Conservation (phyloP, 2,888 invertebrate species). For the Yponomeuta plumbellus region DNA sequence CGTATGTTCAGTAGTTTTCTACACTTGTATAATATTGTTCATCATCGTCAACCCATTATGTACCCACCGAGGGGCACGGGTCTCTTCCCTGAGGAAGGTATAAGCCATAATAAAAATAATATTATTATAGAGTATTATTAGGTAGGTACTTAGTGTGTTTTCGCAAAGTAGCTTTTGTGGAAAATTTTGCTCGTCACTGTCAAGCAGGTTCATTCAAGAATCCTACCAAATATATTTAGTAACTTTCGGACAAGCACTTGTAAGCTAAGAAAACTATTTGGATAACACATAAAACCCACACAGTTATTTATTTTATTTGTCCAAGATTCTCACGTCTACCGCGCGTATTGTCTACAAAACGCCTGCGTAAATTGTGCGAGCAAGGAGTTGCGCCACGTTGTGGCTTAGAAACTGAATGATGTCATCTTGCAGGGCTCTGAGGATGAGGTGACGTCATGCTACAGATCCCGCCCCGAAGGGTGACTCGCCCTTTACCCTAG, state of each 20-base stretch:
- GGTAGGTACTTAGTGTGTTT: no score
- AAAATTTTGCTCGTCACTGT: not conserved
- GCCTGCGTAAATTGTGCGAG: conserved; percentile 29
- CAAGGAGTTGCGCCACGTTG: conserved; percentile 23
- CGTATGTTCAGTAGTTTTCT: no score
- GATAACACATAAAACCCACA: not conserved
- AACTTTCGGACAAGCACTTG: not conserved
- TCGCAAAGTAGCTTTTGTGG: not conserved
- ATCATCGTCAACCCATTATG: no score
- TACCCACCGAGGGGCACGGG: no score
- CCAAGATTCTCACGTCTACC: not conserved
- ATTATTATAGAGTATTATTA: no score
- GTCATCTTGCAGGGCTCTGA: conserved; percentile 47
- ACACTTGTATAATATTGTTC: no score
- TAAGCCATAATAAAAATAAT: no score
- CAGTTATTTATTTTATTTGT: not conserved
- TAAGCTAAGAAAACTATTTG: not conserved
- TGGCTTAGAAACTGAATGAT: conserved; percentile 36
- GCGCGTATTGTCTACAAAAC: conserved; percentile 18
- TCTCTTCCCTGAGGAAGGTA: no score
- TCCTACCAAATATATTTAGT: not conserved
- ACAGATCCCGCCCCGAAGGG: conserved; percentile 35
- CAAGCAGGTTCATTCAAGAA: not conserved
- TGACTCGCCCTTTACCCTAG: conserved; percentile 26
- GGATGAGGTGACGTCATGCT: conserved; percentile 48